phyloP scores from a whole-genome alignment of 2,888 invertebrate genomes.

The Galeopsomyia nigrocyanea region DNA sequence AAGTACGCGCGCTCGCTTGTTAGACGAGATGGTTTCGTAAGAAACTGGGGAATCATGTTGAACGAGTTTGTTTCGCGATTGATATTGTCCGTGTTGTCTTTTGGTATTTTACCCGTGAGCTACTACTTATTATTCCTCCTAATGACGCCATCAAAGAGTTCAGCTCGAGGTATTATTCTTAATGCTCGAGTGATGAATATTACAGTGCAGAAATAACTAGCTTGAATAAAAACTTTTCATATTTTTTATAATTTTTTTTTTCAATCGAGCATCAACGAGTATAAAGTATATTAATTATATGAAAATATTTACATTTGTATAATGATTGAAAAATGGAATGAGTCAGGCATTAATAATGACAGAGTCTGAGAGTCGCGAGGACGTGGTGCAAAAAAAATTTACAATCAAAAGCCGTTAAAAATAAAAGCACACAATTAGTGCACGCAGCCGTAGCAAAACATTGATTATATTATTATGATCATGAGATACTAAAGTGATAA shows the following conservation, averaged over 20 bases:
- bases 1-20: not conserved
- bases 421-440: slow-evolving; percentile 65
- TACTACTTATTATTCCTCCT: too few relatives aligned
- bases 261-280: too few relatives aligned
- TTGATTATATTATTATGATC: slow-evolving; percentile 57
- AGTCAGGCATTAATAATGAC: slow-evolving; percentile 36
- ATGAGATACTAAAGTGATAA: slow-evolving; percentile 11
- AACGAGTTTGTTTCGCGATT: not conserved
- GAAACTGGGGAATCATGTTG: not conserved
- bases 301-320: too few relatives aligned
- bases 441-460: slow-evolving; percentile 61
- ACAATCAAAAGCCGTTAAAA: slow-evolving; percentile 63
- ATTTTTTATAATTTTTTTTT: too few relatives aligned
- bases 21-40: not conserved
- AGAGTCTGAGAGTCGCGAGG: slow-evolving; percentile 49
- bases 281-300: too few relatives aligned
- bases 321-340: not conserved
- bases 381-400: slow-evolving; percentile 52
- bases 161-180: too few relatives aligned
- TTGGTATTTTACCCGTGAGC: too few relatives aligned
- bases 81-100: too few relatives aligned
- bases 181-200: too few relatives aligned
- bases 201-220: too few relatives aligned
- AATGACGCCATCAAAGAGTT: too few relatives aligned
- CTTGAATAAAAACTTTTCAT: too few relatives aligned